Evolutionary conservation across 2,888 invertebrate species (phyloP), one percentile per base, ranked within the genome.

Genomic region (Nemotelus pantherinus): DNA sequence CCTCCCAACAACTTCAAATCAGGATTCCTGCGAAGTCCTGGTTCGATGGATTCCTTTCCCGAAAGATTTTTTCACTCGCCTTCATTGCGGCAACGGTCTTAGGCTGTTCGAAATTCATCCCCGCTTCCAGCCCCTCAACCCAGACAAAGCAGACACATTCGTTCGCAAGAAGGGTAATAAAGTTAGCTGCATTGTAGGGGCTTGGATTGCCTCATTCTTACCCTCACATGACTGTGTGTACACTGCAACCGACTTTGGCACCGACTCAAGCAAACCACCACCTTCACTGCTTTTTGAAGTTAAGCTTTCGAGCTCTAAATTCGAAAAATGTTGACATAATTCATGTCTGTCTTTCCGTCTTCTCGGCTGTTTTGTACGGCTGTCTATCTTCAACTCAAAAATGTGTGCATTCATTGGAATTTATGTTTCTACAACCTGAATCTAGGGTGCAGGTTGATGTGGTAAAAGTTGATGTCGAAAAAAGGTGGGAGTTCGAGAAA

Each of bases 311-410:
- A 47, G 47, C 9, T 45, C 47, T 72, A 72, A 72, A 72, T 72
- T 72, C 60, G 58, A 60, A 72, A 72, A 72, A 58, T 60, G 72
- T 48, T 72, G 72, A 72, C 72, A 57, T 72, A 58, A 72, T 72
- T 72, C 72, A 72, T 58, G 72, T 72, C 72, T 72, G 60, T 60
- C 57, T 55, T 43, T 3, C 55, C 41, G 60, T 58, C 72, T 48
- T 25, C 50, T 50, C 50, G 60, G 7, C 60, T 65, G 65, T 65
- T 25, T 50, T 72, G 60, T 41, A n/a, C 57, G 55, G 43, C 7
- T 60, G 72, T 72, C 72, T 72, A 60, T 72, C 72, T 57, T 58
- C 72, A 25, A 72, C 39, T 72, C 60, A 72, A 72, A 72, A 72
- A n/a, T 25, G 72, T 45, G 60, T 72, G 58, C 72, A 72, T 72